Conservation (phyloP, 2,113 vertebrate genomes). For the Cyprinodon variegatus region DNA sequence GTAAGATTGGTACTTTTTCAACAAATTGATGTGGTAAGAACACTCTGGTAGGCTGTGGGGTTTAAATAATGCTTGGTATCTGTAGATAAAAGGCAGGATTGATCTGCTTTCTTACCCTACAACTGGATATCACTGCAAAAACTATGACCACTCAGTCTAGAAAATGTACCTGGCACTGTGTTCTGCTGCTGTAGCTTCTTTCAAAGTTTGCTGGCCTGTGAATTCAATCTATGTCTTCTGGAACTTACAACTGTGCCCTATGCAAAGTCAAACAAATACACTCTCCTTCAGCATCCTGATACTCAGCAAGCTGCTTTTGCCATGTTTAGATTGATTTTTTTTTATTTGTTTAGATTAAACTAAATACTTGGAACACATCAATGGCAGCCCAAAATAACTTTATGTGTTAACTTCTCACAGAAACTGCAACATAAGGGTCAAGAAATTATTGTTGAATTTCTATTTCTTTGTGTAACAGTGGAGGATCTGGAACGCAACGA, state of each 20-base stretch:
- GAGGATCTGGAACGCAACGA: conserved; percentile 94
- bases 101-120: too few species aligned
- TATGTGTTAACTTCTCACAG: background rate
- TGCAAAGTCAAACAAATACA: background rate
- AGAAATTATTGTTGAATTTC: conserved; percentile 33
- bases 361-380: background rate
- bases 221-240: too few species aligned
- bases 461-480: conserved; percentile 81
- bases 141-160: too few species aligned
- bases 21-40: background rate
- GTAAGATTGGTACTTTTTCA: background rate
- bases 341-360: background rate
- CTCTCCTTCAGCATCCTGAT: background rate
- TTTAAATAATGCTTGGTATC: background rate
- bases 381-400: background rate
- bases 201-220: too few species aligned
- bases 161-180: too few species aligned
- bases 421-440: background rate
- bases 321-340: background rate
- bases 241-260: background rate
- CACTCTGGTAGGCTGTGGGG: background rate
- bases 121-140: too few species aligned
- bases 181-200: too few species aligned
- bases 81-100: too few species aligned
- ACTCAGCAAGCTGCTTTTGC: background rate